A percentile compares a stretch with the other conserved stretches of the same genome.
These are phyloP conservation scores for Mesoligia furuncula DNA, from an alignment of 2,888 invertebrate genomes.

Conservation along the genomic window DNA sequence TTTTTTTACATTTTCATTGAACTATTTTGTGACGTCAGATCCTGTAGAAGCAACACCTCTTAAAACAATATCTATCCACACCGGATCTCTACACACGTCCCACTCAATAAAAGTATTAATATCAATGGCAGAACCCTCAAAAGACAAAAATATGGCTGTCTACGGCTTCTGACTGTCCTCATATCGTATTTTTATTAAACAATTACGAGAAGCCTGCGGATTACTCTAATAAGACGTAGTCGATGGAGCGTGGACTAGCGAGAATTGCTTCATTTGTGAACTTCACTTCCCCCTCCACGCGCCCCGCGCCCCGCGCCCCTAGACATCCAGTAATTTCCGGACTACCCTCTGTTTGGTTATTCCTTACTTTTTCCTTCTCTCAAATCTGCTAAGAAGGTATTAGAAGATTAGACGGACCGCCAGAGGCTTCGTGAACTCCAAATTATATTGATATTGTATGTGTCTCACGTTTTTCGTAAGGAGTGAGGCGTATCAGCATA, in stretches of 20 bases:
- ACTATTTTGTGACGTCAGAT: background rate
- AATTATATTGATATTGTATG: constrained; percentile 68
- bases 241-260: constrained; percentile 62
- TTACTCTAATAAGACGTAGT: constrained; percentile 65
- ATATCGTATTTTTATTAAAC: constrained; percentile 60
- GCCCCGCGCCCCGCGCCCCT: constrained; percentile 14
- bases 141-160: constrained; percentile 9
- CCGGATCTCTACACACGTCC: background rate
- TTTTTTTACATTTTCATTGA: background rate
- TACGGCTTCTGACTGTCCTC: constrained; percentile 36
- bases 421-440: constrained; percentile 60
- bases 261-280: constrained; percentile 68
- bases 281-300: constrained; percentile 23
- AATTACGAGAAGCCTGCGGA: constrained; percentile 57
- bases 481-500: constrained; percentile 50
- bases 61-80: background rate
- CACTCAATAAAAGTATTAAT: constrained; percentile 1
- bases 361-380: constrained; percentile 63
- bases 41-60: background rate
- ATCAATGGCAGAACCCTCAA: background rate
- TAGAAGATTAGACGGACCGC: constrained; percentile 65
- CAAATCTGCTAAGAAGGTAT: constrained; percentile 65
- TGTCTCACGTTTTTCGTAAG: constrained; percentile 60
- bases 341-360: constrained; percentile 64
- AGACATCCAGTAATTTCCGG: constrained; percentile 68